A percentile compares a stretch with the other conserved stretches of the same genome.
These are phyloP conservation scores for Corydoras sp. DNA, from an alignment of 2,113 vertebrate species.

Conservation along the genomic window DNA sequence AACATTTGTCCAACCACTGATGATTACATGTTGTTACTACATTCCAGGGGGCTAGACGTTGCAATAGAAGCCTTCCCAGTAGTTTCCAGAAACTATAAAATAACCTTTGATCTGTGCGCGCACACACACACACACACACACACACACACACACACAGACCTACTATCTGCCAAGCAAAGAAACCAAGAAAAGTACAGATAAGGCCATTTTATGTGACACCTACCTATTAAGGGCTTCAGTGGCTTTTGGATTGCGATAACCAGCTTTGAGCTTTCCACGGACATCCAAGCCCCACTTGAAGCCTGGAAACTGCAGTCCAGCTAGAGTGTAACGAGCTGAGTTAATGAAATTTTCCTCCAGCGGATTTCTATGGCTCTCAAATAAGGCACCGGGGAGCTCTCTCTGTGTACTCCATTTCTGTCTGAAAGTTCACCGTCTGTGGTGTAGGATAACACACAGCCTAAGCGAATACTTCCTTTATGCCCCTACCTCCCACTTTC, in stretches of 20 bases:
- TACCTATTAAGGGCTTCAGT: slow-evolving; percentile 17
- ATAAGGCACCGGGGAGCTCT: slow-evolving; percentile 39
- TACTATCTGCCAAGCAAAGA: no score
- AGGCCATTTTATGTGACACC: neutral
- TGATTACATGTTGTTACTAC: slow-evolving; percentile 12
- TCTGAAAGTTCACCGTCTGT: slow-evolving; percentile 39
- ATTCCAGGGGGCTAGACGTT: neutral
- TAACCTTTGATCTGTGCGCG: neutral
- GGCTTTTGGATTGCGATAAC: neutral
- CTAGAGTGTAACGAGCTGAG: slow-evolving; percentile 17
- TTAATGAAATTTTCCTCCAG: slow-evolving; percentile 35
- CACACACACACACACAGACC: no score
- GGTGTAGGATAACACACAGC: slow-evolving; percentile 27
- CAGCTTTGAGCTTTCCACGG: neutral
- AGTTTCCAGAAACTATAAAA: neutral
- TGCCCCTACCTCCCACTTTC: slow-evolving; percentile 16
- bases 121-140: no score
- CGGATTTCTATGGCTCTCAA: slow-evolving; percentile 32
- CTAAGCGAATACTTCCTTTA: slow-evolving; percentile 32
- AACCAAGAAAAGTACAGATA: neutral
- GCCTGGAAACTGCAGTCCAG: slow-evolving; percentile 2
- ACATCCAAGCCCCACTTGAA: slow-evolving; percentile 6
- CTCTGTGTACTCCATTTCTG: slow-evolving; percentile 35
- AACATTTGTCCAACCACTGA: slow-evolving; percentile 21
- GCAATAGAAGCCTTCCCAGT: neutral